Evolutionary conservation across 2,797 vertebrate species (phyloP), one percentile per base, ranked within the genome.

Genomic region (Sorex maritimensis): DNA sequence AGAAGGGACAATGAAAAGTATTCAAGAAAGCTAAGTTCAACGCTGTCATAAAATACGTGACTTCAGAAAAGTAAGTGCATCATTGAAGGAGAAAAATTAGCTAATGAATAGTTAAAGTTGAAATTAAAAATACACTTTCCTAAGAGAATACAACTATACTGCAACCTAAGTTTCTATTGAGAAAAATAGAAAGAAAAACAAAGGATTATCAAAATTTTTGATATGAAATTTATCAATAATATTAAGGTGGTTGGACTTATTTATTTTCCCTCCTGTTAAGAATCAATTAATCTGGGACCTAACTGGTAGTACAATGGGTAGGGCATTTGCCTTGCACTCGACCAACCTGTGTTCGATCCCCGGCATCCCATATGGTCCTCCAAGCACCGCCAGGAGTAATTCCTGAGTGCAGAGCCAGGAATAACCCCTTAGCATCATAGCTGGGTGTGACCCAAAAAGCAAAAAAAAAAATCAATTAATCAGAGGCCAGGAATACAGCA

Each of bases 81-180:
- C 26, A 34, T 71, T 67, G 17, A 49, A 94, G 67, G 86, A 92
- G 24, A 86, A 90, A 69, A 78, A 79, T 52, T 52, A 92, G n/a
- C n/a, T 69, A 86, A 85, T 75, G 78, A 86, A 68, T 46, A 92
- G 12, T n/a, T 67, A 52, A 52, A 90, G 5, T 75, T 19, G 81
- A 75, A 72, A 82, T 88, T 92, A 75, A 90, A 72, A 95, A 75
- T 19, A 81, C 5, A 86, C 7, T 44, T 26, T 79, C 90, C 73
- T 88, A 81, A 88, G 61, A 72, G 23, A 78, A 49, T n/a, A 34
- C 13, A 92, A 6, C 28, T 52, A 46, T 88, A 41, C 23, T 83
- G 26, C 81, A 49, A 58, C 17, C 71, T 85, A 72, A 72, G 9
- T 77, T 93, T 94, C 81, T 93, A 8, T 84, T 90, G 2, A 9